Base-by-base conservation (phyloP, 2,888 invertebrate species). In the Drosophila cognata region DNA sequence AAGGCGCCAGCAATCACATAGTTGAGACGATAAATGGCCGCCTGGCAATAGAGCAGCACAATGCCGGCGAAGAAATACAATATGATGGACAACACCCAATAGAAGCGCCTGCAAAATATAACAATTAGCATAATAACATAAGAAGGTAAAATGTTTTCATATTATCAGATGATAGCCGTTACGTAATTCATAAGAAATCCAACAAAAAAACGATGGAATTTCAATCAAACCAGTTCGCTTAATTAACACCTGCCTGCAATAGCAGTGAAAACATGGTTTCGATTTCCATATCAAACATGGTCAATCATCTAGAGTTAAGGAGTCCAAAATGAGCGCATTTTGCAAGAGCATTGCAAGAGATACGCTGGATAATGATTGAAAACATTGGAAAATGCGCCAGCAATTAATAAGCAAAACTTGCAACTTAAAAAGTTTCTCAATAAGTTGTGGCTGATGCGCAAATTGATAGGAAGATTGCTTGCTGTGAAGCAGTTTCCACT, bases 11-110 rank as follows among this genome's bases (percentile, higher is more conserved):
- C 93, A 51, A 96, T 93, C 35, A 95, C 93, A 84, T 94, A 95
- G 85, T 95, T 95, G 10, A 96, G 93, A 21, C 95, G 93, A 79
- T 94, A 94, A 8, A 96, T 87, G 0, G 95, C 94, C 56, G 95
- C 93, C 28, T 95, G 95, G 4, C 95, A 95, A 74, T 95, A 94
- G 8, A 95, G 93, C 71, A 96, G 91, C 57, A 94, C 94, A 31
- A 94, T 89, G 10, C 95, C 92, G 21, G 95, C 95, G 83, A 94
- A 92, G 0, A 93, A 89, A 74, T 95, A 95, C 21, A 95, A 88
- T 25, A 95, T 73, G 1, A 86, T 11, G 16, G 90, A 87, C 28
- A 91, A 48, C 16, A 77, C 35, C 64, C 76, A 77, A 67, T 91
- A 86, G 33, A 82, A 84, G 13, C 66, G 77, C 35, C 90, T 91